phyloP scores from a whole-genome alignment of 2,797 vertebrate genomes.

The Muscicapa striata region DNA sequence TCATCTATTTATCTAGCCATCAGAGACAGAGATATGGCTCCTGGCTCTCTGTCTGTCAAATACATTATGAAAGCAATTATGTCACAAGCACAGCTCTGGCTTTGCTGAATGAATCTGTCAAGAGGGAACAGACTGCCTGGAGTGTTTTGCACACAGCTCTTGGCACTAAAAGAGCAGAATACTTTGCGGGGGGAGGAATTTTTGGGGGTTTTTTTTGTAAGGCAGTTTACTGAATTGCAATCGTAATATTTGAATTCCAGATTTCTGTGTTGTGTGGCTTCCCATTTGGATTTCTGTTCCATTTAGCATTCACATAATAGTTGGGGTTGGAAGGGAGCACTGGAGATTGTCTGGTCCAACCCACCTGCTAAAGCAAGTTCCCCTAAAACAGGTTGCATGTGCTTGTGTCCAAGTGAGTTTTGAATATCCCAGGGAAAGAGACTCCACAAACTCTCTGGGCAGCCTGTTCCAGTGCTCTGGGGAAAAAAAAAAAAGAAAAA shows the following conservation, averaged over 20 bases:
- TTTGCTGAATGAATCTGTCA: constrained; percentile 66
- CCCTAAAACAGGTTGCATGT: not conserved
- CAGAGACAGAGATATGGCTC: constrained; percentile 31
- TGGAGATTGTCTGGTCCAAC: not conserved
- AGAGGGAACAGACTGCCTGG: constrained; percentile 32
- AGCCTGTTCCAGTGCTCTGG: not conserved
- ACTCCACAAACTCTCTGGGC: not conserved
- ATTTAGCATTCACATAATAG: not conserved
- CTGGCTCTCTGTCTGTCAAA: constrained; percentile 52
- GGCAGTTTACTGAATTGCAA: not conserved
- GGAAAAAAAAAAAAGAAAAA: too few relatives aligned
- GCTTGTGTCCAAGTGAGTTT: not conserved
- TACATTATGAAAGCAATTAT: constrained; percentile 59
- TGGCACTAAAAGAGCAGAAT: constrained; percentile 52
- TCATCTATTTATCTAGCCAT: constrained; percentile 36
- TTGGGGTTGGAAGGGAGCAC: not conserved
- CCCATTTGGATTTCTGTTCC: not conserved
- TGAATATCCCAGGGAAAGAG: not conserved
- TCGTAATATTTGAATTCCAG: not conserved
- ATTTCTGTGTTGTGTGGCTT: not conserved
- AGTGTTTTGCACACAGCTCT: constrained; percentile 51
- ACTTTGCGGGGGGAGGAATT: not conserved
- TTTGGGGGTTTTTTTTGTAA: not conserved
- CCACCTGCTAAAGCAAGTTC: rapidly evolving
- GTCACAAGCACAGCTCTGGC: constrained; percentile 47